phyloP scores from a whole-genome alignment of 2,797 vertebrate species.

The Numenius phaeopus region DNA sequence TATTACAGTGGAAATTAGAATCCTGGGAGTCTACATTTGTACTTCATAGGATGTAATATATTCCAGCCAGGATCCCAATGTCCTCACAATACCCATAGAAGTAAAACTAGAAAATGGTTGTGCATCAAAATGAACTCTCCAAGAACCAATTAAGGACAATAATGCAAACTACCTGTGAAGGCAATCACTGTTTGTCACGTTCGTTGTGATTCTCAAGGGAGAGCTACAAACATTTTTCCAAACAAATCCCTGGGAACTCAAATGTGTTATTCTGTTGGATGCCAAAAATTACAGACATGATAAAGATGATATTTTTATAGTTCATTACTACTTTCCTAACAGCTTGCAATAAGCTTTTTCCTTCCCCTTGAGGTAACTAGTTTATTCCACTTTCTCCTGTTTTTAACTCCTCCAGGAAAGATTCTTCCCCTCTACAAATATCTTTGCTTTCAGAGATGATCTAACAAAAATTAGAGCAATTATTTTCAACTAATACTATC shows the following conservation, averaged over 20 bases:
- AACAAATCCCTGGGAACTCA: background rate
- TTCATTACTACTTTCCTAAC: background rate
- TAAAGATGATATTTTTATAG: background rate
- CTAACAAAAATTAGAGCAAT: background rate
- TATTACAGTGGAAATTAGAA: background rate
- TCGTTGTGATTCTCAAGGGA: background rate
- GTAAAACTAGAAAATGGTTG: background rate
- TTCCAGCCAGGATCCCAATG: background rate
- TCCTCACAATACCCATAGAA: background rate
- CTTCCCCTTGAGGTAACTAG: background rate
- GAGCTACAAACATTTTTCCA: background rate
- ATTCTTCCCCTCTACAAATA: background rate
- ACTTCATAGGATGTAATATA: background rate
- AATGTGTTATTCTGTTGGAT: background rate
- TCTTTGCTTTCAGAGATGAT: background rate
- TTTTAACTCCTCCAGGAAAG: background rate
- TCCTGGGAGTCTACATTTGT: background rate
- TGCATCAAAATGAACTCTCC: background rate
- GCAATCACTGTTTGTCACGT: background rate
- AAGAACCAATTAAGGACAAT: background rate
- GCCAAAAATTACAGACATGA: background rate
- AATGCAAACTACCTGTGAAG: background rate
- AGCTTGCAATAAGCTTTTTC: background rate
- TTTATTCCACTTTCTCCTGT: background rate
- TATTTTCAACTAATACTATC: background rate